These are phyloP conservation scores for Physella acuta DNA, from an alignment of 1,140 invertebrate genomes.

Conservation along the genomic window DNA sequence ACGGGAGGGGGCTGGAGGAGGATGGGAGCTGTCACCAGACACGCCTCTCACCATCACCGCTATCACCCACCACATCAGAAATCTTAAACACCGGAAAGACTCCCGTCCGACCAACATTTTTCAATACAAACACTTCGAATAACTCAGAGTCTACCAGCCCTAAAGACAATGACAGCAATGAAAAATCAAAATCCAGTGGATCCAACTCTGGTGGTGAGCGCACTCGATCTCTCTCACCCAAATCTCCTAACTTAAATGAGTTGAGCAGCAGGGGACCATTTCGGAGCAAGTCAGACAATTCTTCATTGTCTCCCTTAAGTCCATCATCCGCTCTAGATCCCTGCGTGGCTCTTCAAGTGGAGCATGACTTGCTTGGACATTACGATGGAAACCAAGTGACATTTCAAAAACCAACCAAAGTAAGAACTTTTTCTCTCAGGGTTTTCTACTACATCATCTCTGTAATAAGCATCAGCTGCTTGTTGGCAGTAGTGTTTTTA, in stretches of 20 bases:
- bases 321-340: too few species aligned
- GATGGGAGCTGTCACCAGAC: constrained; percentile 4
- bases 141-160: too few species aligned
- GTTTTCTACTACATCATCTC: too few species aligned
- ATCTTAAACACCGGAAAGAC: too few species aligned
- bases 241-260: neutral
- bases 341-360: neutral
- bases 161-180: too few species aligned
- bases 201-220: neutral
- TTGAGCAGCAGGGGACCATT: neutral
- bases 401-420: constrained; percentile 12
- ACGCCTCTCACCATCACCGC: constrained; percentile 4
- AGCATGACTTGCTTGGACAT: constrained; percentile 3
- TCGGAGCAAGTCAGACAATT: constrained; percentile 3
- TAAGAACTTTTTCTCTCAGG: neutral
- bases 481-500: too few species aligned
- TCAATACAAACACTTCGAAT: too few species aligned
- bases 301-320: too few species aligned
- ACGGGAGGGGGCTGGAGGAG: neutral
- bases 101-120: too few species aligned
- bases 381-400: neutral
- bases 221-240: neutral
- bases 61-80: neutral
- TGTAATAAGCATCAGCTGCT: too few species aligned
- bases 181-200: too few species aligned